These are phyloP conservation scores for Asbolus verrucosus DNA, from an alignment of 1,140 invertebrate genomes.

Conservation along the genomic window DNA sequence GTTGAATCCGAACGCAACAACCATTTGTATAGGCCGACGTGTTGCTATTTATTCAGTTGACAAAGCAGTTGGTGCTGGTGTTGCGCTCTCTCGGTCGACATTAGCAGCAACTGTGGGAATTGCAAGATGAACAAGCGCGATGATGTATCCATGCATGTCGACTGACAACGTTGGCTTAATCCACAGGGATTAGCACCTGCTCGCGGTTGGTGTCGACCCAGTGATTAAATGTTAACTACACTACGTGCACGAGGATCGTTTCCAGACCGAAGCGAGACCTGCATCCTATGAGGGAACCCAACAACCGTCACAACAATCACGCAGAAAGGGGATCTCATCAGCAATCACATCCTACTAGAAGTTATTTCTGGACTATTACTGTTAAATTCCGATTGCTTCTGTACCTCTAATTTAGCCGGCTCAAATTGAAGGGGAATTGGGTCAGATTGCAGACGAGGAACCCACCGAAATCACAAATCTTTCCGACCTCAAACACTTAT, in stretches of 20 bases:
- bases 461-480: too few species aligned
- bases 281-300: constrained; percentile 5
- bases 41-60: constrained; percentile 61
- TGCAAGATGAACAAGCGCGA: constrained; percentile 9
- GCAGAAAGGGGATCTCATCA: constrained; percentile 13
- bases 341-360: constrained; percentile 29
- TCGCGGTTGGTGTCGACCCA: constrained; percentile 46
- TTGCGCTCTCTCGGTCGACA: constrained; percentile 1
- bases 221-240: constrained; percentile 50
- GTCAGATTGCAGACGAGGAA: too few species aligned
- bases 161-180: constrained; percentile 44
- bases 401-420: constrained; percentile 17
- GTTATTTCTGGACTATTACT: constrained; percentile 23
- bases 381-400: constrained; percentile 26
- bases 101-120: constrained; percentile 6
- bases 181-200: constrained; percentile 48
- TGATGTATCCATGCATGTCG: constrained; percentile 34
- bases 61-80: constrained; percentile 49
- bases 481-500: too few species aligned
- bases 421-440: background rate
- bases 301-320: constrained; percentile 31
- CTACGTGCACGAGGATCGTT: constrained; percentile 33
- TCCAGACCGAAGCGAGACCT: constrained; percentile 11
- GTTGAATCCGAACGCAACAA: constrained; percentile 60
- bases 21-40: constrained; percentile 62